Conservation (phyloP, 2,888 invertebrate genomes). For the Acanthosoma haemorrhoidale region DNA sequence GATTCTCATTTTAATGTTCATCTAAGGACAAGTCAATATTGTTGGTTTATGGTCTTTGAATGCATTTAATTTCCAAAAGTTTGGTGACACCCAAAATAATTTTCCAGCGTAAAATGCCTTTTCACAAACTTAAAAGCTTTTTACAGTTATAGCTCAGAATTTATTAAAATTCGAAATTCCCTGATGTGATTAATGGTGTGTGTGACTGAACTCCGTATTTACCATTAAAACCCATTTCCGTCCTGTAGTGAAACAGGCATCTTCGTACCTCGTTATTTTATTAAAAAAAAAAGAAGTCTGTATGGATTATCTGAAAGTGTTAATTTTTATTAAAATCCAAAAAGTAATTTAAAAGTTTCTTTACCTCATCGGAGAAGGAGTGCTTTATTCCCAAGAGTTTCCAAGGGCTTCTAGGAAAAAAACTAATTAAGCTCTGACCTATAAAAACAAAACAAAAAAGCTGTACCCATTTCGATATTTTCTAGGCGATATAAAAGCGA, state of each 20-base stretch:
- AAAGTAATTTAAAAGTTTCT: constrained; percentile 7
- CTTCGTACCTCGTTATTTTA: not conserved
- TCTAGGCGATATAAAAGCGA: not conserved
- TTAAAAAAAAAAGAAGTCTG: not conserved
- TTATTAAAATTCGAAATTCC: too few relatives aligned
- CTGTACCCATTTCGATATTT: not conserved
- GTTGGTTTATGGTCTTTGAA: too few relatives aligned
- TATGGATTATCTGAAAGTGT: not conserved
- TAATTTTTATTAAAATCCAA: not conserved
- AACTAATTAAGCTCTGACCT: not conserved
- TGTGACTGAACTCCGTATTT: too few relatives aligned
- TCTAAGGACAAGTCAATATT: too few relatives aligned
- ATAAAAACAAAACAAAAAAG: not conserved
- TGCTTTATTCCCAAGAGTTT: not conserved
- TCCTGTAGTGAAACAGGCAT: not conserved
- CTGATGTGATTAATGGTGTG: too few relatives aligned
- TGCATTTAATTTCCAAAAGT: too few relatives aligned
- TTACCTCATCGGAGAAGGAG: not conserved
- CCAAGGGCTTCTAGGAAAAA: not conserved
- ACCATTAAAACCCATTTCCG: not conserved
- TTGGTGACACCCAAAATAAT: too few relatives aligned
- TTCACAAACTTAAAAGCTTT: too few relatives aligned
- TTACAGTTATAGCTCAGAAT: too few relatives aligned
- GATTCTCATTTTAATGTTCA: too few relatives aligned
- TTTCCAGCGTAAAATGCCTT: too few relatives aligned